Evolutionary conservation across 1,140 invertebrate species (phyloP), one percentile per base, ranked within the genome.

Genomic region (Papilio polytes): DNA sequence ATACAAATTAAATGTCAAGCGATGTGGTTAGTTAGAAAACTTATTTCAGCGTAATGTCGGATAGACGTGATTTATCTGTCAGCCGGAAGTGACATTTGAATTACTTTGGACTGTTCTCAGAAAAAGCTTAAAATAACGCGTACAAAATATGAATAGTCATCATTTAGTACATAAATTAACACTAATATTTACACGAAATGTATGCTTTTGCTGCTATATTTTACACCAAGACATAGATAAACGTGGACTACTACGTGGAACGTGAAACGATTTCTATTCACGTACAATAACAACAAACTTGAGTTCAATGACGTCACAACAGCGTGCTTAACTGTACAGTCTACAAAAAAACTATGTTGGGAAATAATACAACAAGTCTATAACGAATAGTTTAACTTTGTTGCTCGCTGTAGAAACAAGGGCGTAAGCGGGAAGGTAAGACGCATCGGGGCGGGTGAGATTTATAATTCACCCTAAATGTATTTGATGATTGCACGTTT

Each of bases 381-480:
- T n/a, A 18, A n/a, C 18, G 6, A 18, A n/a, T 18, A 53, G 53
- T 56, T 56, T 20, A 56, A 56, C 53, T 56, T 18, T 56, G 53
- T 56, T 56, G 53, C 53, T 20, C 53, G 53, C n/a, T 56, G 53
- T 56, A 56, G n/a, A 56, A 20, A 56, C 53, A 56, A 56, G 53
- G 53, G 53, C 7, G n/a, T 7, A 51, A 15, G 48, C 48, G 48
- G 48, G 13, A 15, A 51, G 13, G 4, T 51, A 15, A 51, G 48
- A 51, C 48, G 48, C 18, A 9, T 15, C 36, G 46, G n/a, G 18
- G 53, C 53, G 53, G n/a, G 15, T n/a, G 20, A 56, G 18, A n/a
- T 20, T 56, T 56, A 41, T 56, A 53, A 48, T 48, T 53, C 51
- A 41, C 36, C 36, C 6, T 41, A 8, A 6, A 41, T 41, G 36